phyloP scores from a whole-genome alignment of 2,888 invertebrate genomes.

The Aphodius sticticus region DNA sequence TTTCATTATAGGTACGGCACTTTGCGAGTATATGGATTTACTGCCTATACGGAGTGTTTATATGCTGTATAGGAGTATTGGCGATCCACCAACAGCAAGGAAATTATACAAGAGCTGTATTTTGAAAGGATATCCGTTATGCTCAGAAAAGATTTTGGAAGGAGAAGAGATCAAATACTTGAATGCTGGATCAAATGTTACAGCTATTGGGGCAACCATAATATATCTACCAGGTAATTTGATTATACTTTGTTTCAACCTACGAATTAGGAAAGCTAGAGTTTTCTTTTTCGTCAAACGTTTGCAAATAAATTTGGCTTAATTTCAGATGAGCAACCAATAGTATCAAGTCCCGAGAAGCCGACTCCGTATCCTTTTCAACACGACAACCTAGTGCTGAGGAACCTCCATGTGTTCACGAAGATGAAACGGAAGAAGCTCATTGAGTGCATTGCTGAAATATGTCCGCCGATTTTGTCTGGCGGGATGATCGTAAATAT shows the following conservation, averaged over 20 bases:
- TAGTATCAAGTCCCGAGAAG: slow-evolving; percentile 23
- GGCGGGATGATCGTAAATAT: slow-evolving; percentile 31
- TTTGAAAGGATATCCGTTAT: slow-evolving; percentile 33
- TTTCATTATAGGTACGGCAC: slow-evolving; percentile 36
- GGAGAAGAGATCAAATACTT: slow-evolving; percentile 32
- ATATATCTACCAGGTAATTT: slow-evolving; percentile 35
- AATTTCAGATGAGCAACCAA: neutral
- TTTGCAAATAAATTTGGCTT: neutral
- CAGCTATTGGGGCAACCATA: slow-evolving; percentile 44
- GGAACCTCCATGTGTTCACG: slow-evolving; percentile 31
- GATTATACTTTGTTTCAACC: too few relatives aligned
- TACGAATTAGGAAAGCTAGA: too few relatives aligned
- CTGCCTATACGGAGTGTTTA: slow-evolving; percentile 62
- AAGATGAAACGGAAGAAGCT: slow-evolving; percentile 29
- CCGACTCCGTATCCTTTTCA: slow-evolving; percentile 28
- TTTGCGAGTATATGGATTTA: slow-evolving; percentile 49
- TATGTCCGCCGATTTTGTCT: slow-evolving; percentile 32
- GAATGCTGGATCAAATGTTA: slow-evolving; percentile 46
- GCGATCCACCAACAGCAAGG: slow-evolving; percentile 60
- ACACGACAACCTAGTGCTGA: slow-evolving; percentile 19
- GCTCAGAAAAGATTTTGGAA: slow-evolving; percentile 32
- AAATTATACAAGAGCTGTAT: slow-evolving; percentile 35
- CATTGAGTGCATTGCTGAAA: slow-evolving; percentile 25
- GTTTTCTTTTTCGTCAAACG: neutral
- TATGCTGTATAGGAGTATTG: slow-evolving; percentile 59